These are phyloP conservation scores for Drosophila rellima DNA, from an alignment of 2,888 invertebrate genomes.

Conservation along the genomic window DNA sequence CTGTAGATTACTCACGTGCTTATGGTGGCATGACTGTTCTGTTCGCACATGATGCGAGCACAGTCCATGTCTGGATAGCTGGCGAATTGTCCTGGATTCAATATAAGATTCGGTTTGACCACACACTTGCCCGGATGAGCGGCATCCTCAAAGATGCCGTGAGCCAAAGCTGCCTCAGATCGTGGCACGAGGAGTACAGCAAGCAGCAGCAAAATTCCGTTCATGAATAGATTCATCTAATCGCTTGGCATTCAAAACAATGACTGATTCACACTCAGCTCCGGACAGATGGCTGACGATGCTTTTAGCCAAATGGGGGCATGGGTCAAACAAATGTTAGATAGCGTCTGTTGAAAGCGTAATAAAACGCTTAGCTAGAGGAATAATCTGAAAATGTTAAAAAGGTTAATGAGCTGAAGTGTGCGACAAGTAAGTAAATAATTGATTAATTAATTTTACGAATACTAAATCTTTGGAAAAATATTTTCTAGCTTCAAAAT, in stretches of 20 bases:
- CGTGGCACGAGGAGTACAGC: constrained; percentile 10
- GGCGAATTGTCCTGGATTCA: constrained; percentile 36
- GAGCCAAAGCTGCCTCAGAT: constrained; percentile 42
- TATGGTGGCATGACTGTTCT: constrained; percentile 44
- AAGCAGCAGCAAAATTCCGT: constrained; percentile 34
- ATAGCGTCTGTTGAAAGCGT: constrained; percentile 9
- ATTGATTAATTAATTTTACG: background rate
- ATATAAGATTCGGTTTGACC: constrained; percentile 39
- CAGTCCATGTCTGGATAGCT: constrained; percentile 46
- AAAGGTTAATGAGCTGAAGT: background rate
- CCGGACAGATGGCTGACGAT: constrained; percentile 7
- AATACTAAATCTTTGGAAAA: background rate
- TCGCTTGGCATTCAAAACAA: constrained; percentile 8
- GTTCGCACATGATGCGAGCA: constrained; percentile 49
- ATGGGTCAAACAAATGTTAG: constrained; percentile 28
- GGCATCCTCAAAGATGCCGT: constrained; percentile 45
- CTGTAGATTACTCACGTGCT: constrained; percentile 45
- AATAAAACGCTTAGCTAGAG: background rate
- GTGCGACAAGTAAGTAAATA: background rate
- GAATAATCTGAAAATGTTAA: background rate
- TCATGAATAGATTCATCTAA: constrained; percentile 49
- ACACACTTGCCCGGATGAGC: constrained; percentile 71
- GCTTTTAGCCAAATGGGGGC: background rate
- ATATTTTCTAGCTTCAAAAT: background rate
- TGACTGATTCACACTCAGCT: constrained; percentile 28